Evolutionary conservation across 23 tunicate genomes (phyloP).

Genomic region (Styela clava): DNA sequence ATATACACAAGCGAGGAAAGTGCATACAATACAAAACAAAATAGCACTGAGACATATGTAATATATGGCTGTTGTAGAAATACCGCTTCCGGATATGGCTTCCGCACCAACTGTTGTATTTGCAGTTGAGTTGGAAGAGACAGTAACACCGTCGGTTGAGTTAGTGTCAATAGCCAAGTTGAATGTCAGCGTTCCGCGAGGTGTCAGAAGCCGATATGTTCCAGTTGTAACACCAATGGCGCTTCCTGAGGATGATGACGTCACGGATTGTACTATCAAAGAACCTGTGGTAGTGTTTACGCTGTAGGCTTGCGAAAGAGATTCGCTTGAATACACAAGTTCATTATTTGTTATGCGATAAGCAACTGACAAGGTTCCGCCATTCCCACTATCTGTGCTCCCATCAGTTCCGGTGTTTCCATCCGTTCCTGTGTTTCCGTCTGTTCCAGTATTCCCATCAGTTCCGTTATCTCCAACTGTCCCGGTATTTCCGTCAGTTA

Average conservation of each 20-base stretch:
- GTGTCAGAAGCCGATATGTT: slow-evolving; percentile 29
- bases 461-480: background rate
- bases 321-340: slow-evolving; percentile 9
- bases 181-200: slow-evolving; percentile 38
- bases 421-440: slow-evolving; percentile 1
- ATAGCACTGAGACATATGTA: slow-evolving; percentile 54
- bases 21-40: slow-evolving; percentile 24
- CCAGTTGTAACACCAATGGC: slow-evolving; percentile 50
- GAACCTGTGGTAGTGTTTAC: slow-evolving; percentile 42
- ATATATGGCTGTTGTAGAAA: slow-evolving; percentile 21
- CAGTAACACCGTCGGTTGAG: background rate
- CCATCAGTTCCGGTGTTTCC: slow-evolving; percentile 1
- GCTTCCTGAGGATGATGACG: slow-evolving; percentile 20
- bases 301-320: slow-evolving; percentile 33
- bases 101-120: slow-evolving; percentile 19
- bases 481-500: background rate
- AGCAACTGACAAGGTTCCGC: background rate
- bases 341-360: background rate
- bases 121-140: slow-evolving; percentile 30
- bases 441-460: background rate
- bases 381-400: slow-evolving; percentile 4
- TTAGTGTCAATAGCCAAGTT: slow-evolving; percentile 13
- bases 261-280: slow-evolving; percentile 35
- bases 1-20: slow-evolving; percentile 6
- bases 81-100: background rate